Percentiles rank a stretch among this genome's conserved stretches.
Evolutionary conservation across 1,140 invertebrate genomes (phyloP).

Genomic region (Coenobita brevimanus): DNA sequence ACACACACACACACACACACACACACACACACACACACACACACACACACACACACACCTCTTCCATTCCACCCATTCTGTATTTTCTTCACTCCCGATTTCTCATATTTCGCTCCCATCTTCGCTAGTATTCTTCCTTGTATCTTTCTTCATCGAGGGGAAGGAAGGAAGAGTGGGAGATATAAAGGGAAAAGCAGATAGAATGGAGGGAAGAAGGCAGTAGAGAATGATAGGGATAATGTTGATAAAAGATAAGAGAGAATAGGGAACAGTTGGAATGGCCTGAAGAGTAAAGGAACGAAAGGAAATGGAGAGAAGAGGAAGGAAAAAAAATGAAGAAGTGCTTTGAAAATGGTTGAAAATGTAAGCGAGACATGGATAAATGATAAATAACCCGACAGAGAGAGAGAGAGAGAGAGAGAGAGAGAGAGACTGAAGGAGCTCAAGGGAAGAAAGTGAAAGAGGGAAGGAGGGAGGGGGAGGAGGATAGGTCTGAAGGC

Average conservation of each 20-base stretch:
- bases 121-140: too few species aligned
- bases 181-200: too few species aligned
- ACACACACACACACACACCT: background rate
- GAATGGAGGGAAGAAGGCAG: background rate
- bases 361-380: too few species aligned
- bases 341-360: too few species aligned
- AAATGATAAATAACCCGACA: background rate
- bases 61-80: background rate
- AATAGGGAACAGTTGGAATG: background rate
- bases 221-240: background rate
- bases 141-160: too few species aligned
- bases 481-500: too few species aligned
- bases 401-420: background rate
- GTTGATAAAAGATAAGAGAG: background rate
- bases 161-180: too few species aligned
- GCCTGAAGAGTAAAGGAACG: background rate
- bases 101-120: too few species aligned
- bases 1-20: constrained; percentile 24
- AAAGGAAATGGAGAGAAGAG: background rate
- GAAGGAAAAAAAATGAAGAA: background rate
- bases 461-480: background rate
- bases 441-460: background rate
- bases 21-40: background rate
- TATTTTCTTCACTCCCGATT: too few species aligned
- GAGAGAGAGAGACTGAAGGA: background rate